A percentile compares a stretch with the other conserved stretches of the same genome.
phyloP scores from a whole-genome alignment of 2,888 invertebrate genomes.

The Leptopterna dolabrata region DNA sequence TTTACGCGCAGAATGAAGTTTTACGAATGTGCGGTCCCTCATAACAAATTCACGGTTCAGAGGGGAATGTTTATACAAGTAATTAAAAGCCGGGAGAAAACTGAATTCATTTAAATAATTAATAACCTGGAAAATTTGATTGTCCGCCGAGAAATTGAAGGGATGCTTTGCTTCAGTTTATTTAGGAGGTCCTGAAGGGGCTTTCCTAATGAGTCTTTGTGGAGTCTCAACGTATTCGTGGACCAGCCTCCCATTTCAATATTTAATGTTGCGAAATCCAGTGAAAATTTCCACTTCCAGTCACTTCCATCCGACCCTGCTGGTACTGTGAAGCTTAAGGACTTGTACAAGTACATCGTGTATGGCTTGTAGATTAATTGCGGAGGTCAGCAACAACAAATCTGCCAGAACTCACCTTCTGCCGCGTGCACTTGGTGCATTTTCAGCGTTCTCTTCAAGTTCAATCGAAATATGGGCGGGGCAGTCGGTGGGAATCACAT shows the following conservation, averaged over 20 bases:
- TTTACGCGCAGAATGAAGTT: background rate
- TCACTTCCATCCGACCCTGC: background rate
- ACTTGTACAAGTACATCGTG: too few species aligned
- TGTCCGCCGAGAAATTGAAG: constrained; percentile 23
- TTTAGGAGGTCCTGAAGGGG: constrained; percentile 24
- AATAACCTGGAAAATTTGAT: constrained; percentile 51
- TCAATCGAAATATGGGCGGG: too few species aligned
- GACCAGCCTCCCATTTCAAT: background rate
- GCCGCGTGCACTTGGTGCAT: too few species aligned
- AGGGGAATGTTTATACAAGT: constrained; percentile 53
- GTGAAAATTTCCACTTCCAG: background rate
- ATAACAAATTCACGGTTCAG: constrained; percentile 39
- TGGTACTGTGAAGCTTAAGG: too few species aligned
- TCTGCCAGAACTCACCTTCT: too few species aligned
- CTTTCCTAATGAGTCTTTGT: background rate
- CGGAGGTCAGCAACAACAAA: too few species aligned
- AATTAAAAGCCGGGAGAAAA: constrained; percentile 52
- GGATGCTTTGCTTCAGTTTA: background rate
- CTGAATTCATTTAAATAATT: constrained; percentile 53
- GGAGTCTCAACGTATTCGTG: background rate
- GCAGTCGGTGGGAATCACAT: too few species aligned
- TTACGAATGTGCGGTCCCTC: background rate
- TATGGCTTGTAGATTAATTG: too few species aligned
- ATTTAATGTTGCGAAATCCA: too few species aligned
- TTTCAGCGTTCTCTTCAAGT: too few species aligned